A percentile compares a stretch with the other conserved stretches of the same genome.
phyloP scores from a whole-genome alignment of 1,140 invertebrate species.

The Drosophila pachea region DNA sequence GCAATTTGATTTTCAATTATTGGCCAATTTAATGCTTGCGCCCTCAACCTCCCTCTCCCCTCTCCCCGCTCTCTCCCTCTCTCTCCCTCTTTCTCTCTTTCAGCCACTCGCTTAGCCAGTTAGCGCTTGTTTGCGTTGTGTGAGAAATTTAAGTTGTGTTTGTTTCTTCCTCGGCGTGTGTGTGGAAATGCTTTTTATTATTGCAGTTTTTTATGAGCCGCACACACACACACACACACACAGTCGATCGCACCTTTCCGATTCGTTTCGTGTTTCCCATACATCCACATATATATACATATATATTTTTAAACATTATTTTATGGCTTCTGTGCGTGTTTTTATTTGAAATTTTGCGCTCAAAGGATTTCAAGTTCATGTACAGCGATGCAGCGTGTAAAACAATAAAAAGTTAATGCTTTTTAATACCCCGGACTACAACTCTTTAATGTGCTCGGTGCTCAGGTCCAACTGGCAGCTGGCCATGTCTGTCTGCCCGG shows the following conservation, averaged over 20 bases:
- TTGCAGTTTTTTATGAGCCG: conserved; percentile 68
- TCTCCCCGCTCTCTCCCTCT: background rate
- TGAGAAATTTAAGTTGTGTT: conserved; percentile 49
- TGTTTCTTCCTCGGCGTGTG: conserved; percentile 42
- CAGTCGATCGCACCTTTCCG: background rate
- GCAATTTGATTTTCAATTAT: conserved; percentile 77
- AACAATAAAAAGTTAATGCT: conserved; percentile 58
- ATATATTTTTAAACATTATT: conserved; percentile 43
- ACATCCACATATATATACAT: conserved; percentile 17
- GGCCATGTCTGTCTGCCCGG: conserved; percentile 37
- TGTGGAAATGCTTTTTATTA: conserved; percentile 63
- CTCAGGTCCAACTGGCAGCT: conserved; percentile 23
- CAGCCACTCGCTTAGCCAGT: conserved; percentile 32
- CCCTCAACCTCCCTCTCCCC: background rate
- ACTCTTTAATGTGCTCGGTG: conserved; percentile 64
- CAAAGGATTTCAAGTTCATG: conserved; percentile 76
- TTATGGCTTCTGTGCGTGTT: conserved; percentile 74
- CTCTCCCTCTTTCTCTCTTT: background rate
- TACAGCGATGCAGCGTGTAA: conserved; percentile 60
- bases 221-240: conserved; percentile 30
- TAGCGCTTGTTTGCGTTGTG: conserved; percentile 35
- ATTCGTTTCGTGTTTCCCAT: conserved; percentile 3
- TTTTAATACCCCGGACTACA: conserved; percentile 56
- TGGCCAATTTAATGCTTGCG: conserved; percentile 70
- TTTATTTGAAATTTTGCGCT: conserved; percentile 71